Percentiles rank a stretch among this genome's conserved stretches.
Conservation (phyloP, 2,797 vertebrate species). For the Denticeps clupeoides region DNA sequence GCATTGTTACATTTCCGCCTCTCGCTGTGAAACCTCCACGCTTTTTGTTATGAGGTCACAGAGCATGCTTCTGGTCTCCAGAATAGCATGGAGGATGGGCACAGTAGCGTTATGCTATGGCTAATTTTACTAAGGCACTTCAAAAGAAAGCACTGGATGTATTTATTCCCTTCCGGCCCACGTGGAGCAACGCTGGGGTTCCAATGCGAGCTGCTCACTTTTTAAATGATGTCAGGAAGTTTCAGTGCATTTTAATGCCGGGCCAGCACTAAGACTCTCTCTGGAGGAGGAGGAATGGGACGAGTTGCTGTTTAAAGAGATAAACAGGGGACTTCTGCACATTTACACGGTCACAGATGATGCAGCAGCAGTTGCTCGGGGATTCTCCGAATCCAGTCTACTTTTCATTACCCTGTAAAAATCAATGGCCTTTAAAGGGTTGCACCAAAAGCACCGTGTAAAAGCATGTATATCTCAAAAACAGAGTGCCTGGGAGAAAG, state of each 20-base stretch:
- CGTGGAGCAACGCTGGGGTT: too few species aligned
- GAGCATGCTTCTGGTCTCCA: not conserved
- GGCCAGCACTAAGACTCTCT: too few species aligned
- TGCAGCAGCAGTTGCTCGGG: slow-evolving; percentile 25
- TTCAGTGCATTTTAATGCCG: too few species aligned
- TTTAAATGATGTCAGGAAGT: too few species aligned
- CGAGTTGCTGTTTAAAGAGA: not conserved
- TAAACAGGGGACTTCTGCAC: not conserved
- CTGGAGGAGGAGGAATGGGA: not conserved
- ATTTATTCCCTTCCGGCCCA: too few species aligned
- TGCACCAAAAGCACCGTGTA: slow-evolving; percentile 35
- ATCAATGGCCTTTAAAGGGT: slow-evolving; percentile 40
- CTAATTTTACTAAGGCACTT: too few species aligned
- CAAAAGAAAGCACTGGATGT: too few species aligned
- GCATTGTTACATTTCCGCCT: slow-evolving; percentile 72
- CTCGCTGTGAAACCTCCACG: slow-evolving; percentile 57
- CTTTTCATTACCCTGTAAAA: slow-evolving; percentile 51
- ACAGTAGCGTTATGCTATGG: too few species aligned
- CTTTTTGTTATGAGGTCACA: slow-evolving; percentile 62
- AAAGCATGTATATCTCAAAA: slow-evolving; percentile 35
- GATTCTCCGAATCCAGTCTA: slow-evolving; percentile 28
- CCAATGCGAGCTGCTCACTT: too few species aligned
- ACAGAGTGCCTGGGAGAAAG: not conserved
- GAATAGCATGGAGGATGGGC: too few species aligned
- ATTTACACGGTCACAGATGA: not conserved